A percentile compares a stretch with the other conserved stretches of the same genome.
Conservation (phyloP, 2,888 invertebrate genomes). For the Agriotes lineatus region DNA sequence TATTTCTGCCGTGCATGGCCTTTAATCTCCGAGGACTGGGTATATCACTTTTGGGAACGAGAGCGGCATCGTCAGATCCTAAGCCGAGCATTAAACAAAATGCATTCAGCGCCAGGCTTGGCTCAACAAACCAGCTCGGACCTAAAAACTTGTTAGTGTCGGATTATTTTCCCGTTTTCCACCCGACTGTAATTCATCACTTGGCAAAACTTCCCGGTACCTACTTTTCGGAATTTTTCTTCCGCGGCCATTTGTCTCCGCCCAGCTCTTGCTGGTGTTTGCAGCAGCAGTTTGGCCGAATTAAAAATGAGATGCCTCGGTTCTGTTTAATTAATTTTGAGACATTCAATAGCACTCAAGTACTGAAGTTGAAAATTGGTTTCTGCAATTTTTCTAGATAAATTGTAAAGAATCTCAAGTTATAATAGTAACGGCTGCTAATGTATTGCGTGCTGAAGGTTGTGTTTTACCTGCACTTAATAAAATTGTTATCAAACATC, state of each 20-base stretch:
- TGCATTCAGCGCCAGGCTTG: constrained; percentile 21
- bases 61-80: constrained; percentile 13
- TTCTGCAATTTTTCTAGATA: too few relatives aligned
- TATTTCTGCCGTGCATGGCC: constrained; percentile 3
- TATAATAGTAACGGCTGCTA: too few relatives aligned
- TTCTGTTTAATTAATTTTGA: too few relatives aligned
- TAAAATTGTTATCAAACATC: too few relatives aligned
- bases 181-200: constrained; percentile 36
- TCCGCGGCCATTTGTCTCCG: constrained; percentile 6
- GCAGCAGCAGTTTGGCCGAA: background rate
- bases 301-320: too few relatives aligned
- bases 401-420: too few relatives aligned
- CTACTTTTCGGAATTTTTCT: constrained; percentile 20
- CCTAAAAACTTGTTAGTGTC: constrained; percentile 40
- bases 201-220: constrained; percentile 23
- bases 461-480: too few relatives aligned
- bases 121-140: constrained; percentile 17
- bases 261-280: background rate
- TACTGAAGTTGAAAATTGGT: too few relatives aligned
- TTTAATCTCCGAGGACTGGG: background rate
- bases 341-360: too few relatives aligned
- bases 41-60: constrained; percentile 10
- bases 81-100: constrained; percentile 31
- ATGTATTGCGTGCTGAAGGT: too few relatives aligned
- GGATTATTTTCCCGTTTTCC: constrained; percentile 40